Conservation (phyloP, 1,140 invertebrate genomes). For the Oppia nitens region DNA sequence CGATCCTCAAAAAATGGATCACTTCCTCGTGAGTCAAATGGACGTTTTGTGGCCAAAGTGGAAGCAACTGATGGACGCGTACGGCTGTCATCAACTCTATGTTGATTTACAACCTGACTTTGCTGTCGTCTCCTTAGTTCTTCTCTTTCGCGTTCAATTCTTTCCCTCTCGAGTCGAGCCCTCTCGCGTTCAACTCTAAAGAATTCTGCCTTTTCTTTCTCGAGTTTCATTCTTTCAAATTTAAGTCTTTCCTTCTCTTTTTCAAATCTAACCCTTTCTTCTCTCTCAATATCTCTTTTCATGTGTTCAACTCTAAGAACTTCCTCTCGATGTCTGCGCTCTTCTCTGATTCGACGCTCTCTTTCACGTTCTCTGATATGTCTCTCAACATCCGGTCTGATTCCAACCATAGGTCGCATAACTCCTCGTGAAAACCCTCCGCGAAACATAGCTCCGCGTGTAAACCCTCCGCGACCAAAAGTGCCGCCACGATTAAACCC, state of each 20-base stretch:
- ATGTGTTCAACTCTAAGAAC: conserved; percentile 43
- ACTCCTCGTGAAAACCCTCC: conserved; percentile 2
- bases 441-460: neutral
- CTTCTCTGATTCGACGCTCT: conserved; percentile 29
- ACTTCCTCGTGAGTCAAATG: neutral
- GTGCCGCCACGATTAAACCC: neutral
- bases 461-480: neutral
- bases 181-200: conserved; percentile 58
- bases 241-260: conserved; percentile 28
- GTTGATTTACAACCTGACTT: neutral
- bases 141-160: conserved; percentile 58
- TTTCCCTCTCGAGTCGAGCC: conserved; percentile 59
- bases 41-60: neutral
- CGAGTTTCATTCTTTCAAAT: conserved; percentile 50
- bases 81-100: neutral
- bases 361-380: conserved; percentile 50
- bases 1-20: conserved; percentile 17
- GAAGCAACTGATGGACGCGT: neutral
- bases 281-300: conserved; percentile 55
- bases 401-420: conserved; percentile 28
- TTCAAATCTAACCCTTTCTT: conserved; percentile 58
- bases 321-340: conserved; percentile 42
- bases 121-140: conserved; percentile 45
- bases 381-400: conserved; percentile 58
- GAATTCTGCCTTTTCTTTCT: conserved; percentile 60